Percentiles rank a stretch among this genome's conserved stretches.
phyloP scores from a whole-genome alignment of 2,113 vertebrate species.

The Ictalurus furcatus region DNA sequence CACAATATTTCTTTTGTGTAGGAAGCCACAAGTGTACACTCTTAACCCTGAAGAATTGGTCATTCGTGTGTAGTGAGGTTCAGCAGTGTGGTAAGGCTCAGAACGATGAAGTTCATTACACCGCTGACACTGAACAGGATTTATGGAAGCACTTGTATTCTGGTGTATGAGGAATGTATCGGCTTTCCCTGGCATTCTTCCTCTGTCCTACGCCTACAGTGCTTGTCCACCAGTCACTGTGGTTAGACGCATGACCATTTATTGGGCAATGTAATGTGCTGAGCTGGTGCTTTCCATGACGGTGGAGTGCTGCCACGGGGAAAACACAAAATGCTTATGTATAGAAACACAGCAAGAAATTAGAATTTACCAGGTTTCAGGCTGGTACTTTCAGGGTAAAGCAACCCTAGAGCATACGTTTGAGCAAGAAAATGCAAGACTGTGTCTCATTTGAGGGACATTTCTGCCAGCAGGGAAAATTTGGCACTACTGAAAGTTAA shows the following conservation, averaged over 20 bases:
- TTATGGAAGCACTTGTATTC: constrained; percentile 13
- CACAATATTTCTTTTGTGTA: constrained; percentile 38
- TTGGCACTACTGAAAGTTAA: constrained; percentile 20
- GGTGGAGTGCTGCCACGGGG: constrained; percentile 45
- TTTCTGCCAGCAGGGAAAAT: background rate
- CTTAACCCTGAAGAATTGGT: background rate
- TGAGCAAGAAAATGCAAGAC: background rate
- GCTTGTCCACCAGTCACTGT: constrained; percentile 30
- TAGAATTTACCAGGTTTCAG: background rate
- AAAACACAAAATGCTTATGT: constrained; percentile 48
- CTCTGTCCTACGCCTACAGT: constrained; percentile 19
- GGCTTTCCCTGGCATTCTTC: constrained; percentile 18
- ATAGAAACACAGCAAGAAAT: constrained; percentile 41
- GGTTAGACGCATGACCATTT: constrained; percentile 53
- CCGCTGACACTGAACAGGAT: constrained; percentile 10
- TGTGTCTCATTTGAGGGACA: background rate
- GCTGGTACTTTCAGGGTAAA: background rate
- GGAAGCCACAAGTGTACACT: constrained; percentile 22
- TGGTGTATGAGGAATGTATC: constrained; percentile 19
- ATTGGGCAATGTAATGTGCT: constrained; percentile 54
- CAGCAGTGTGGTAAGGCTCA: background rate
- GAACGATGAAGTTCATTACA: constrained; percentile 21
- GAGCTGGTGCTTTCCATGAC: constrained; percentile 55
- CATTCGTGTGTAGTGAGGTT: constrained; percentile 1
- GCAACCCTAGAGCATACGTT: background rate